Conservation (phyloP, 2,888 invertebrate genomes). For the Lamellibrachia satsuma region DNA sequence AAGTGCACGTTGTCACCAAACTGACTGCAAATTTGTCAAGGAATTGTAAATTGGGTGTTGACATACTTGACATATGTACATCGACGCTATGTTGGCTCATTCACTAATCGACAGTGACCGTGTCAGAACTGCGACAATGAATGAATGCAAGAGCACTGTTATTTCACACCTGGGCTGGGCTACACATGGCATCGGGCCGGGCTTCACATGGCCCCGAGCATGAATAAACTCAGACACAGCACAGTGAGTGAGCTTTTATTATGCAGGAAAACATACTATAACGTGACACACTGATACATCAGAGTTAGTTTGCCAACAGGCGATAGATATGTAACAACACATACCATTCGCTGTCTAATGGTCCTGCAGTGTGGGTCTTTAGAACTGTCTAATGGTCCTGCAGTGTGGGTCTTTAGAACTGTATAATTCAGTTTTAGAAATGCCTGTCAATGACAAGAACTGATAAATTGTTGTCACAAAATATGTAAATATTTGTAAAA, state of each 20-base stretch:
- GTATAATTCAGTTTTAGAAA: background rate
- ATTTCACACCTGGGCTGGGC: background rate
- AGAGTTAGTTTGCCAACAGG: background rate
- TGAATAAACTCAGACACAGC: background rate
- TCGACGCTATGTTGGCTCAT: background rate
- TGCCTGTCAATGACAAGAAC: background rate
- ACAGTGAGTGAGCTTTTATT: background rate
- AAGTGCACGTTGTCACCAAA: background rate
- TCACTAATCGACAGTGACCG: slow-evolving; percentile 14
- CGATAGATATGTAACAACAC: background rate
- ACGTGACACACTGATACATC: background rate
- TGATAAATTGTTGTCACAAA: background rate
- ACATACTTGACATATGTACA: background rate
- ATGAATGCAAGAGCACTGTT: slow-evolving; percentile 1
- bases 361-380: background rate
- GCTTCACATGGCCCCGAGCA: background rate
- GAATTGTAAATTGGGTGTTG: background rate
- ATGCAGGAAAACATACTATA: background rate
- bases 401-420: background rate
- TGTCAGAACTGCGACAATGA: background rate
- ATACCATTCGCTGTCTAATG: background rate
- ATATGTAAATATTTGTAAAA: background rate
- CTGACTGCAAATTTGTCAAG: background rate
- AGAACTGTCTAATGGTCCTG: background rate
- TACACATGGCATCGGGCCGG: too few species aligned